Evolutionary conservation across 2,888 invertebrate genomes (phyloP), one percentile per base, ranked within the genome.

Genomic region (Chrysina gloriosa): DNA sequence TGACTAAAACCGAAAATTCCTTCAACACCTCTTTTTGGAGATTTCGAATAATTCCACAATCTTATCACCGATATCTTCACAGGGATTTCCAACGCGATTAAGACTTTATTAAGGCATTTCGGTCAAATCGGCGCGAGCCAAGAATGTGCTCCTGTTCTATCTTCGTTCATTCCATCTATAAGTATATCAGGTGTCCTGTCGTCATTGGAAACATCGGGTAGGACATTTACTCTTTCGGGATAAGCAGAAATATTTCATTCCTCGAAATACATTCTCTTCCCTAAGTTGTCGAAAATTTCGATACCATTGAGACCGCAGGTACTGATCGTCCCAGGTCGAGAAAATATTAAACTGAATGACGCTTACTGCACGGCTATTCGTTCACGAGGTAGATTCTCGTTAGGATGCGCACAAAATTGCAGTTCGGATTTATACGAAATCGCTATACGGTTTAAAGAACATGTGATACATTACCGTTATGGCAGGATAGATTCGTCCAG

Each of bases 21-120:
- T 80, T 92, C 92, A 21, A 93, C 92, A 5, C 93, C 94, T 77
- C 94, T 85, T 3, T 83, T 84, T 0, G 91, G 88, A 0, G 92
- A 92, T 83, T 95, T 95, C 27, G 89, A 89, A 79, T 95, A 95
- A 83, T 94, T 95, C 93, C 93, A 95, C 71, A 95, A 83, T 78
- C 91, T 90, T 68, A 95, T 88, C 77, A 89, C 89, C 9, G 91
- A 92, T 7, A 94, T 86, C 11, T 88, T 88, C 1, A 91, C 87
- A 1, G 93, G 92, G 50, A 86, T 81, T 79, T 94, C 93, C 82
- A 94, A 92, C 54, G 94, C 91, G 71, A 95, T 86, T 81, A 91
- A 94, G 65, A 95, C 86, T 77, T 92, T 81, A 78, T 85, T 85
- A 74, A 89, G 85, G 75, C 86, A 85, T 73, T 85, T 85, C 1